phyloP scores from a whole-genome alignment of 2,797 vertebrate genomes.

The Enteromius mattozi region DNA sequence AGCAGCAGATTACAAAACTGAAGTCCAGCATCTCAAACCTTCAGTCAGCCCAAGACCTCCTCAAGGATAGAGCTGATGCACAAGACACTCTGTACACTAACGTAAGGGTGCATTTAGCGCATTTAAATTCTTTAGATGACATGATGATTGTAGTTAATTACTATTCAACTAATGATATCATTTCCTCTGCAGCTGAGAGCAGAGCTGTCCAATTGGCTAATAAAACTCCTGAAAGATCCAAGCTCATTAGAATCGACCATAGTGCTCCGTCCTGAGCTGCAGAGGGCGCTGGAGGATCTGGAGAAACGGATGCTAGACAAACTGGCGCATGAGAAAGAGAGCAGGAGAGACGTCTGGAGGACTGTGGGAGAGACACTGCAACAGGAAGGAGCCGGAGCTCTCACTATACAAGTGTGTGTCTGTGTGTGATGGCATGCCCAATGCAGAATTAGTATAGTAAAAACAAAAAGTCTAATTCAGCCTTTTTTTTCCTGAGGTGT shows the following conservation, averaged over 20 bases:
- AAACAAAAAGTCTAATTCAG: background rate
- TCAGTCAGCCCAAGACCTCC: slow-evolving; percentile 37
- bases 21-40: slow-evolving; percentile 51
- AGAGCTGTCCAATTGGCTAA: slow-evolving; percentile 61
- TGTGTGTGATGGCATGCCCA: background rate
- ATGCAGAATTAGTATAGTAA: background rate
- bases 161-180: background rate
- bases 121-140: background rate
- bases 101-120: slow-evolving; percentile 13
- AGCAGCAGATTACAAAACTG: slow-evolving; percentile 51
- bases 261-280: slow-evolving; percentile 61
- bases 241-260: background rate
- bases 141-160: background rate
- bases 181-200: slow-evolving; percentile 54
- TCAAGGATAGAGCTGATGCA: slow-evolving; percentile 46
- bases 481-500: background rate
- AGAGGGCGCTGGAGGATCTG: slow-evolving; percentile 61
- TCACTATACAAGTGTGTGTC: slow-evolving; percentile 55
- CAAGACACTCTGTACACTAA: slow-evolving; percentile 49
- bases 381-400: slow-evolving; percentile 58
- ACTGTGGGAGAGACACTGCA: slow-evolving; percentile 64
- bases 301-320: slow-evolving; percentile 58
- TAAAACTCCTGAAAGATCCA: slow-evolving; percentile 44
- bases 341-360: slow-evolving; percentile 57
- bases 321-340: slow-evolving; percentile 44